Percentiles rank a stretch among this genome's conserved stretches.
Evolutionary conservation across 1,140 invertebrate genomes (phyloP).

Genomic region (Zaprionus camerounensis): DNA sequence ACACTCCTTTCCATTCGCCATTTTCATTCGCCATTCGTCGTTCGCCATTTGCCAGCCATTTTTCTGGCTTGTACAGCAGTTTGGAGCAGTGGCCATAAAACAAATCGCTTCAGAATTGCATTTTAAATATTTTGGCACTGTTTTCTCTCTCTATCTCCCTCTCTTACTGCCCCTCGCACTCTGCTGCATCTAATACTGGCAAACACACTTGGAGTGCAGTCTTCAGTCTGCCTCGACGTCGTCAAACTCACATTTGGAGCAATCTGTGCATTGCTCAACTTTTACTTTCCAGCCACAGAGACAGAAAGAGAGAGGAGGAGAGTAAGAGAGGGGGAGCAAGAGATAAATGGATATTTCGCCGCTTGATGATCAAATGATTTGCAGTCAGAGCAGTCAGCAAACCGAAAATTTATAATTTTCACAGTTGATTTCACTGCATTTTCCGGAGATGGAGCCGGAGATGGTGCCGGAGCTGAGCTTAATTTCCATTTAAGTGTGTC

Average conservation of each 20-base stretch:
- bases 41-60: slow-evolving; percentile 1
- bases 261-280: slow-evolving; percentile 60
- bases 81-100: slow-evolving; percentile 51
- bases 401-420: slow-evolving; percentile 66
- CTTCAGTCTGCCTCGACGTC: slow-evolving; percentile 7
- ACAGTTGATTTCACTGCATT: slow-evolving; percentile 63
- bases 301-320: background rate
- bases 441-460: slow-evolving; percentile 14
- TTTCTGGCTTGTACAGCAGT: slow-evolving; percentile 9
- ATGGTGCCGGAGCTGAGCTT: slow-evolving; percentile 15
- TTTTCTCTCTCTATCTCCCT: slow-evolving; percentile 30
- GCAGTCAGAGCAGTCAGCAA: slow-evolving; percentile 30
- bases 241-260: slow-evolving; percentile 32
- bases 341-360: slow-evolving; percentile 28
- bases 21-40: background rate
- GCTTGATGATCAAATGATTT: slow-evolving; percentile 63
- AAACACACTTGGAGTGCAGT: background rate
- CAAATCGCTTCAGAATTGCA: slow-evolving; percentile 75
- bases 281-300: slow-evolving; percentile 31
- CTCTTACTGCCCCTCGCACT: background rate
- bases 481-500: slow-evolving; percentile 18
- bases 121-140: slow-evolving; percentile 69
- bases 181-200: slow-evolving; percentile 7
- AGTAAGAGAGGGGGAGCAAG: background rate
- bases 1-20: background rate